Percentiles rank a stretch among this genome's conserved stretches.
phyloP scores from a whole-genome alignment of 2,113 vertebrate genomes.

The Bolborhynchus lineola region DNA sequence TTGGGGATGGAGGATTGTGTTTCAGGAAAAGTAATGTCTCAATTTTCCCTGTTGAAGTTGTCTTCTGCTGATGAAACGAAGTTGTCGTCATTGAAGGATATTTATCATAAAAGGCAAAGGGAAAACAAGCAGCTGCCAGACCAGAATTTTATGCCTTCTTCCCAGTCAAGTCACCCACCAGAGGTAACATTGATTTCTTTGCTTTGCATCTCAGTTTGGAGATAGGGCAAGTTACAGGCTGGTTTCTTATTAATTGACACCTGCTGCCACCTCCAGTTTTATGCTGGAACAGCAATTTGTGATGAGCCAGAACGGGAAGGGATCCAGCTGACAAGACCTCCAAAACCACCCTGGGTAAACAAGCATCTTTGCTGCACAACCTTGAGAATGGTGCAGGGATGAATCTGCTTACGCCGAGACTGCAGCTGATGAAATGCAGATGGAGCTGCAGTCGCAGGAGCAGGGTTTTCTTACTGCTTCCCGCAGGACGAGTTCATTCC shows the following conservation, averaged over 20 bases:
- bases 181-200: conserved; percentile 75
- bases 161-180: conserved; percentile 76
- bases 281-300: background rate
- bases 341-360: background rate
- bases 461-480: background rate
- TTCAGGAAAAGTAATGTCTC: background rate
- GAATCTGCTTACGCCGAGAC: background rate
- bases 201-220: background rate
- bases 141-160: conserved; percentile 68
- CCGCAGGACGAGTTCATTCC: background rate
- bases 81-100: conserved; percentile 83
- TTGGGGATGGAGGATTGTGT: background rate
- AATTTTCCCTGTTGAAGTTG: conserved; percentile 66
- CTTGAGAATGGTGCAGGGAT: background rate
- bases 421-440: background rate
- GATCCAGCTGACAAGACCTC: conserved; percentile 11
- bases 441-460: background rate
- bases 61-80: conserved; percentile 71
- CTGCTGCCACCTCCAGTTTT: conserved; percentile 56
- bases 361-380: background rate
- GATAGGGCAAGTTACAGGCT: background rate
- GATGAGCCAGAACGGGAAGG: background rate
- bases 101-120: conserved; percentile 86
- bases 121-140: conserved; percentile 73
- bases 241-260: background rate